phyloP scores from a whole-genome alignment of 2,113 vertebrate species.

The Dascyllus trimaculatus region DNA sequence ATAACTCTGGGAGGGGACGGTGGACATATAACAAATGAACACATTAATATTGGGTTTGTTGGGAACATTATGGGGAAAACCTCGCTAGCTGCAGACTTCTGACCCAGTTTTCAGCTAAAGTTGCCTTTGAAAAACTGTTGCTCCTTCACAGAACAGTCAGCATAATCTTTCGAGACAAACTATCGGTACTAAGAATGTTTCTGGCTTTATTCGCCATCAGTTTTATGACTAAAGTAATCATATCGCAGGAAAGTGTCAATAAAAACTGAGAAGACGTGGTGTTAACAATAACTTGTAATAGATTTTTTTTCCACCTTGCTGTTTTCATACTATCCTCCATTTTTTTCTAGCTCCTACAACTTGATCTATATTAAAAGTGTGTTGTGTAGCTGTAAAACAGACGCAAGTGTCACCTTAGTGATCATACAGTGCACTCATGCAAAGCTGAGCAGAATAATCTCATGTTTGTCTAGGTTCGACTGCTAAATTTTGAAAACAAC shows the following conservation, averaged over 20 bases:
- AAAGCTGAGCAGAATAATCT: not conserved
- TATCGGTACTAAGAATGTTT: not conserved
- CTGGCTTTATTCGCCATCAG: not conserved
- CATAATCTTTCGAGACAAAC: slow-evolving; percentile 10
- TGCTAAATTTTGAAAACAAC: not conserved
- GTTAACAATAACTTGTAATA: not conserved
- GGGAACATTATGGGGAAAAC: slow-evolving; percentile 18
- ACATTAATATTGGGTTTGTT: slow-evolving; percentile 56
- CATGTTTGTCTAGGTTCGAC: not conserved
- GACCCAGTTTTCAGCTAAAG: slow-evolving; percentile 49
- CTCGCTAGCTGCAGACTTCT: slow-evolving; percentile 29
- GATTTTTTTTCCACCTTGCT: not conserved
- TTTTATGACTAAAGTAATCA: slow-evolving; percentile 5
- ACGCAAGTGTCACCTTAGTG: not conserved
- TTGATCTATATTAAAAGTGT: not conserved
- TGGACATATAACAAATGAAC: slow-evolving; percentile 71
- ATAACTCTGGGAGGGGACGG: slow-evolving; percentile 67
- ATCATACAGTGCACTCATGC: not conserved
- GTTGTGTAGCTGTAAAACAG: not conserved
- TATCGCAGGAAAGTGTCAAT: slow-evolving; percentile 1
- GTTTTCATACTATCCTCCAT: not conserved
- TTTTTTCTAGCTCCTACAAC: not conserved
- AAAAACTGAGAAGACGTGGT: not conserved
- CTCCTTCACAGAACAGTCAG: not conserved
- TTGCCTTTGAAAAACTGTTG: not conserved